These are phyloP conservation scores for Formica selysi DNA, from an alignment of 1,140 invertebrate species.

Conservation along the genomic window DNA sequence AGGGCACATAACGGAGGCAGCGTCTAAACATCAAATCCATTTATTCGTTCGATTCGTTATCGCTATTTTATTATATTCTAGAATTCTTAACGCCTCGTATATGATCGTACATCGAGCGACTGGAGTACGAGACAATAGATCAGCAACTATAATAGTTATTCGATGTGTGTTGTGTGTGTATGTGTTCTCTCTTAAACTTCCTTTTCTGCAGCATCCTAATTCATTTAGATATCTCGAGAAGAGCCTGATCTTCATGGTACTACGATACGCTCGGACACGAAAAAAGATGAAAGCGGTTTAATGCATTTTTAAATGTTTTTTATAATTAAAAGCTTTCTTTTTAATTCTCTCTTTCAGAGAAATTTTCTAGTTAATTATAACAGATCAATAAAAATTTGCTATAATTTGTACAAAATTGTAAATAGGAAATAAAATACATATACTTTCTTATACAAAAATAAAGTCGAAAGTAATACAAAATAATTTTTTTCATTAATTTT, in stretches of 20 bases:
- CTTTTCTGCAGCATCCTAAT: background rate
- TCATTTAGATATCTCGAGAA: constrained; percentile 29
- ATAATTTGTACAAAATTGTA: background rate
- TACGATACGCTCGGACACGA: constrained; percentile 28
- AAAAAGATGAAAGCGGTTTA: constrained; percentile 7
- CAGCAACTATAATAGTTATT: constrained; percentile 28
- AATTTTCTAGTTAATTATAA: background rate
- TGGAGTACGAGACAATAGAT: constrained; percentile 76
- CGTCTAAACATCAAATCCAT: constrained; percentile 82
- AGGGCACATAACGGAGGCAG: constrained; percentile 77
- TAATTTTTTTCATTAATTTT: background rate
- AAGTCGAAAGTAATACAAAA: background rate
- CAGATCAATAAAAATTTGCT: background rate
- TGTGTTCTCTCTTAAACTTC: background rate
- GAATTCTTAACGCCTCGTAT: constrained; percentile 71
- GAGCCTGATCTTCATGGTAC: constrained; percentile 17
- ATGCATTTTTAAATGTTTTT: constrained; percentile 7
- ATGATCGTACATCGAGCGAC: constrained; percentile 74
- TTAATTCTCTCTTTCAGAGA: background rate
- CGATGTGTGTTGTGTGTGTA: background rate
- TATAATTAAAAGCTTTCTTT: background rate
- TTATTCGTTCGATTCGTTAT: constrained; percentile 79
- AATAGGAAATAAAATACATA: background rate
- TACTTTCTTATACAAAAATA: too few species aligned
- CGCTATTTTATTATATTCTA: constrained; percentile 74